Evolutionary conservation across 2,797 vertebrate genomes (phyloP).

Genomic region (Acrossocheilus fasciatus): DNA sequence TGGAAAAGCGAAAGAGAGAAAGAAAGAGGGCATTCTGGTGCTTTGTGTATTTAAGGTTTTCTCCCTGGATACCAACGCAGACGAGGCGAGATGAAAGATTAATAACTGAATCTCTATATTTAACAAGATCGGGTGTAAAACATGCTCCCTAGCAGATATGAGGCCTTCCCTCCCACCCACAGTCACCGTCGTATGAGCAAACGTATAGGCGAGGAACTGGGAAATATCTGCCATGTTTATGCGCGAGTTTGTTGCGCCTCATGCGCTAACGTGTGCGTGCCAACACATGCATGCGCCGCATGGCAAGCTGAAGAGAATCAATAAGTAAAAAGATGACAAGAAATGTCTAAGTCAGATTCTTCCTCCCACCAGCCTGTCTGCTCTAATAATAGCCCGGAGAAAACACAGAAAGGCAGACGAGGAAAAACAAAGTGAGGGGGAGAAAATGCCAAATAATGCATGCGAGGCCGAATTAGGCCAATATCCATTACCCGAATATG

Average conservation of each 20-base stretch:
- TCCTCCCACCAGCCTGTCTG: conserved; percentile 82
- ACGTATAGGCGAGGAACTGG: conserved; percentile 36
- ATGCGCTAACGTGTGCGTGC: background rate
- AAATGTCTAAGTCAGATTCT: conserved; percentile 79
- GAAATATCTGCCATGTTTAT: conserved; percentile 20
- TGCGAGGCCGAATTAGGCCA: conserved; percentile 72
- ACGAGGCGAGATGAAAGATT: conserved; percentile 80
- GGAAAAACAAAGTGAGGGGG: conserved; percentile 69
- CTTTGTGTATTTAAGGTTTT: conserved; percentile 75
- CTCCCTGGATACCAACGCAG: conserved; percentile 75
- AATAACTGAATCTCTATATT: conserved; percentile 76
- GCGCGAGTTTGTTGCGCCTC: conserved; percentile 18
- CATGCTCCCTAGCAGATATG: conserved; percentile 60
- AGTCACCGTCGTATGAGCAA: conserved; percentile 23
- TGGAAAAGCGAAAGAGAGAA: conserved; percentile 46
- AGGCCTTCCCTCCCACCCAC: conserved; percentile 44
- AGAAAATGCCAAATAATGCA: conserved; percentile 75
- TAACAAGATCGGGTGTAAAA: conserved; percentile 72
- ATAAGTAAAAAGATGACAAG: conserved; percentile 83
- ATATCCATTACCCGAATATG: conserved; percentile 76
- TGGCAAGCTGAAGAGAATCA: conserved; percentile 74
- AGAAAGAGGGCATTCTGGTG: conserved; percentile 63
- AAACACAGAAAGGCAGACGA: conserved; percentile 66
- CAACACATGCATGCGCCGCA: conserved; percentile 52
- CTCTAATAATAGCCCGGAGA: conserved; percentile 83